phyloP scores from a whole-genome alignment of 2,797 vertebrate species.

The Lacerta agilis region DNA sequence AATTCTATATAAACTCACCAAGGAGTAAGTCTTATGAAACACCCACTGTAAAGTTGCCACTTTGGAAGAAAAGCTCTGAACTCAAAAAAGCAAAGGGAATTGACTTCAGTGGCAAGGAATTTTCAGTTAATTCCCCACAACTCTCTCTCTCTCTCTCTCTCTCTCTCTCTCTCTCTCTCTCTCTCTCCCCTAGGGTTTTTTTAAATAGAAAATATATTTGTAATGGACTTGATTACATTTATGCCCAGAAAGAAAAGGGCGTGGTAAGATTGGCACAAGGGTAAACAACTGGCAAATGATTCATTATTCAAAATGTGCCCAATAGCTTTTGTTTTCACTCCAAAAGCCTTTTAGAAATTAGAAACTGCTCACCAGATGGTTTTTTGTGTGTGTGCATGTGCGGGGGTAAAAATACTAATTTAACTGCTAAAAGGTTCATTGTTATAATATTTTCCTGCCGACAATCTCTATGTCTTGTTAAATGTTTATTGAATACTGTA shows the following conservation, averaged over 20 bases:
- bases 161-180: no score
- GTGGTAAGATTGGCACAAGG: constrained; percentile 78
- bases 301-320: constrained; percentile 74
- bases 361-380: constrained; percentile 84
- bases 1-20: no score
- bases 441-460: constrained; percentile 73
- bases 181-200: not conserved
- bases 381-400: not conserved
- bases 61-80: not conserved
- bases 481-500: constrained; percentile 81
- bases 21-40: not conserved
- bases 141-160: not conserved
- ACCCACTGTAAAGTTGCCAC: not conserved
- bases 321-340: constrained; percentile 72
- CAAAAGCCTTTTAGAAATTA: constrained; percentile 77
- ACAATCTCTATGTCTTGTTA: constrained; percentile 82
- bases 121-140: constrained; percentile 23
- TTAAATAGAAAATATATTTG: constrained; percentile 72
- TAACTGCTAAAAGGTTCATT: constrained; percentile 81
- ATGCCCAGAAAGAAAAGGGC: constrained; percentile 51
- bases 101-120: constrained; percentile 20
- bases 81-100: not conserved
- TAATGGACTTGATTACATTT: constrained; percentile 69
- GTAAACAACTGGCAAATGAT: constrained; percentile 80
- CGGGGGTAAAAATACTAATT: constrained; percentile 72